Percentiles rank a stretch among this genome's conserved stretches.
These are phyloP conservation scores for Oryzias javanicus DNA, from an alignment of 2,113 vertebrate genomes.

Conservation along the genomic window DNA sequence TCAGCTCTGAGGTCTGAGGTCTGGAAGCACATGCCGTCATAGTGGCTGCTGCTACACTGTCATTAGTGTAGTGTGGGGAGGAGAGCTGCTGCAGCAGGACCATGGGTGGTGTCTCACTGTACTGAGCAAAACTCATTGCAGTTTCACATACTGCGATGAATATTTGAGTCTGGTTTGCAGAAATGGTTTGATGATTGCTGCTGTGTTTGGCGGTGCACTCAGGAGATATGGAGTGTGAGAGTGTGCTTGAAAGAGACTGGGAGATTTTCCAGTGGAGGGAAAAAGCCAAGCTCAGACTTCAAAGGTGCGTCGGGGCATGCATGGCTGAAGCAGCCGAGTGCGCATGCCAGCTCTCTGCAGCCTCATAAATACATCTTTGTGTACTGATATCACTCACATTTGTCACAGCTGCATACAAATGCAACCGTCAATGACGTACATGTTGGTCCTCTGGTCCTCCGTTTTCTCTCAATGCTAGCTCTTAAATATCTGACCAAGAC, in stretches of 20 bases:
- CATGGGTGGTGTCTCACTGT: slow-evolving; percentile 16
- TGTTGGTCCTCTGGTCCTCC: slow-evolving; percentile 24
- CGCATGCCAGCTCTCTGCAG: slow-evolving; percentile 33
- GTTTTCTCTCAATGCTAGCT: slow-evolving; percentile 50
- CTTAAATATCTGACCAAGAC: slow-evolving; percentile 46
- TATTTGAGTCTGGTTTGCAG: slow-evolving; percentile 17
- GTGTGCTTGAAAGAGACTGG: slow-evolving; percentile 31
- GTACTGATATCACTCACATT: slow-evolving; percentile 16
- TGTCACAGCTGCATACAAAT: slow-evolving; percentile 2
- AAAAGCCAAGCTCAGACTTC: slow-evolving; percentile 61
- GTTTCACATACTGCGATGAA: slow-evolving; percentile 13
- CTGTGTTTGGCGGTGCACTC: slow-evolving; percentile 15
- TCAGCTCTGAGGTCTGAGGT: too few relatives aligned
- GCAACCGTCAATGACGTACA: slow-evolving; percentile 17
- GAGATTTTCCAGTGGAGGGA: slow-evolving; percentile 47
- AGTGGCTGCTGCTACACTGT: too few relatives aligned
- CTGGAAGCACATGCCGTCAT: too few relatives aligned
- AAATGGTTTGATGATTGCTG: slow-evolving; percentile 28
- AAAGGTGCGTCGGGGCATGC: slow-evolving; percentile 62
- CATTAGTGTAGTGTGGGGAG: neutral
- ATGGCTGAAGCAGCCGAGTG: slow-evolving; percentile 28
- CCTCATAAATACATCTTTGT: slow-evolving; percentile 52
- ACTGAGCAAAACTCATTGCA: slow-evolving; percentile 22
- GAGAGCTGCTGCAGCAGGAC: slow-evolving; percentile 46
- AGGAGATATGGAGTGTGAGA: slow-evolving; percentile 20